phyloP scores from a whole-genome alignment of 1,140 invertebrate genomes.

The Phortica variegata region DNA sequence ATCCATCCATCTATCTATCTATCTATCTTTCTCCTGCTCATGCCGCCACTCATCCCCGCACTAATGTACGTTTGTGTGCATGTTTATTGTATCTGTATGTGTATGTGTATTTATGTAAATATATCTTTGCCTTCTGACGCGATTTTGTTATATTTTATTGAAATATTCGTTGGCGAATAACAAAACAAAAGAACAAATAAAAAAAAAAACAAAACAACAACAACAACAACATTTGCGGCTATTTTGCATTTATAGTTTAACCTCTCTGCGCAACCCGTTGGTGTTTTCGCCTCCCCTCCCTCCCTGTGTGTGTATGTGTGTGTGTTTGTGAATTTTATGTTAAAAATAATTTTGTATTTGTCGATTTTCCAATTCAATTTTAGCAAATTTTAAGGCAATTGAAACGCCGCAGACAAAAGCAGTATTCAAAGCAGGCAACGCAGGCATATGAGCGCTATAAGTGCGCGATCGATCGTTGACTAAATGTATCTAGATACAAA shows the following conservation, averaged over 20 bases:
- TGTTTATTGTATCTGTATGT: not conserved
- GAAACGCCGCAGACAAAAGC: slow-evolving; percentile 20
- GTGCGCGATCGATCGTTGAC: too few species aligned
- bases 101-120: slow-evolving; percentile 14
- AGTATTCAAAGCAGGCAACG: too few species aligned
- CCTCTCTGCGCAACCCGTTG: too few species aligned
- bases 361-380: slow-evolving; percentile 19
- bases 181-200: not conserved
- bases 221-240: slow-evolving; percentile 10
- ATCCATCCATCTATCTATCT: slow-evolving; percentile 4
- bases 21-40: too few species aligned
- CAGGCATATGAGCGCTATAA: too few species aligned
- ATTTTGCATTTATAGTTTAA: slow-evolving; percentile 11
- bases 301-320: too few species aligned
- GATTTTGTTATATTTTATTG: slow-evolving; percentile 31
- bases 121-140: too few species aligned
- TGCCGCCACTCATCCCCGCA: too few species aligned
- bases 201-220: not conserved
- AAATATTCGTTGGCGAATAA: slow-evolving; percentile 1
- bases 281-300: too few species aligned
- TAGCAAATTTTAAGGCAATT: slow-evolving; percentile 27
- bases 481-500: too few species aligned
- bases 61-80: too few species aligned
- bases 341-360: slow-evolving; percentile 13
- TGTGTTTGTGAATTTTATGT: too few species aligned